Conservation (phyloP, 1,140 invertebrate genomes). For the Cheumatopsyche charites region DNA sequence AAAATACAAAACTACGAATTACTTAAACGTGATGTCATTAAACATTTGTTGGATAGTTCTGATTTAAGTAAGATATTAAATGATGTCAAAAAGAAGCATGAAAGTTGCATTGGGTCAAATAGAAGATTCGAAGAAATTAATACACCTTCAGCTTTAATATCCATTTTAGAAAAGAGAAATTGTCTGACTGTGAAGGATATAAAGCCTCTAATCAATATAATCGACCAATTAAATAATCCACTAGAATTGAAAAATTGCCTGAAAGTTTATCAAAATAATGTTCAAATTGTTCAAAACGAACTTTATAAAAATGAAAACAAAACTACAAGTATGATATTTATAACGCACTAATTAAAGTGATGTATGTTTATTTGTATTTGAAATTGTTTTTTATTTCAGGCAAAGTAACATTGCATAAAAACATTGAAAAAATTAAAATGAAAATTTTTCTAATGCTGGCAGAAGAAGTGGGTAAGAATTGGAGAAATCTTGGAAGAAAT, state of each 20-base stretch:
- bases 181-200: background rate
- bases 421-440: constrained; percentile 3
- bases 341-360: no score
- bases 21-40: background rate
- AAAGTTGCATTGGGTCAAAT: background rate
- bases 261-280: background rate
- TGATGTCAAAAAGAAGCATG: background rate
- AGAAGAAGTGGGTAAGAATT: constrained; percentile 36
- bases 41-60: background rate
- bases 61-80: background rate
- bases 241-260: background rate
- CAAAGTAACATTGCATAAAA: no score
- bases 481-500: constrained; percentile 34
- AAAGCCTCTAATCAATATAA: background rate
- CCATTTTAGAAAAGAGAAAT: constrained; percentile 8
- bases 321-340: no score
- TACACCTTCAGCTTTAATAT: background rate
- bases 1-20: background rate
- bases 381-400: no score
- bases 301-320: background rate
- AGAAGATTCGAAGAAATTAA: background rate
- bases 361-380: no score
- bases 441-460: constrained; percentile 25
- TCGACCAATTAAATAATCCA: background rate
- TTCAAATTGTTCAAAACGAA: background rate